A percentile compares a stretch with the other conserved stretches of the same genome.
These are phyloP conservation scores for Penaeus japonicus DNA, from an alignment of 1,140 invertebrate species.

Conservation along the genomic window DNA sequence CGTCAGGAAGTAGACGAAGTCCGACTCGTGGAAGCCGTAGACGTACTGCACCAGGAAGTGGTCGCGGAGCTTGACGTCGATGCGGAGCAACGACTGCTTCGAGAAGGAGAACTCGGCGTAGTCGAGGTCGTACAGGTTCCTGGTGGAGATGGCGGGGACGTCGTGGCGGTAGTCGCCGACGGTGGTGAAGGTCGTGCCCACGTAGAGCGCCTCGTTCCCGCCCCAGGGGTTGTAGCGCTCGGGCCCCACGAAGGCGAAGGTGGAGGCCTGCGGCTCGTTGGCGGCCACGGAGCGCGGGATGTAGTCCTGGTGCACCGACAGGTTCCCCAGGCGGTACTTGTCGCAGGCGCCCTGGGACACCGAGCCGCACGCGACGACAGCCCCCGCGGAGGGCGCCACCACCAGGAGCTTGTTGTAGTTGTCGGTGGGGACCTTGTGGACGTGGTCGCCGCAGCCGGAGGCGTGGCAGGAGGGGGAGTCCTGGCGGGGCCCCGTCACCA, in stretches of 20 bases:
- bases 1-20: slow-evolving; percentile 94
- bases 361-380: slow-evolving; percentile 87
- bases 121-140: slow-evolving; percentile 79
- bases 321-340: slow-evolving; percentile 70
- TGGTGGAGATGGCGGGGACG: slow-evolving; percentile 90
- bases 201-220: slow-evolving; percentile 84
- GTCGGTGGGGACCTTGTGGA: slow-evolving; percentile 75
- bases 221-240: slow-evolving; percentile 81
- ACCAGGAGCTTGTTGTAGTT: slow-evolving; percentile 93
- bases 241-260: slow-evolving; percentile 93
- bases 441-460: slow-evolving; percentile 75
- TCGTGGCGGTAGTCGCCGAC: slow-evolving; percentile 91
- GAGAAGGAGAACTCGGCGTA: slow-evolving; percentile 85
- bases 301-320: slow-evolving; percentile 72
- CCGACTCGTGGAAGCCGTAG: slow-evolving; percentile 93
- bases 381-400: slow-evolving; percentile 80
- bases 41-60: slow-evolving; percentile 94
- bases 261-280: slow-evolving; percentile 89
- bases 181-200: slow-evolving; percentile 93
- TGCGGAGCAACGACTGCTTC: slow-evolving; percentile 84
- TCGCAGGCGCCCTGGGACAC: slow-evolving; percentile 86
- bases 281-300: slow-evolving; percentile 84
- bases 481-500: slow-evolving; percentile 78
- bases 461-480: slow-evolving; percentile 90
- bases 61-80: slow-evolving; percentile 93